phyloP scores from a whole-genome alignment of 1,140 invertebrate genomes.

The Drosophila rufa region DNA sequence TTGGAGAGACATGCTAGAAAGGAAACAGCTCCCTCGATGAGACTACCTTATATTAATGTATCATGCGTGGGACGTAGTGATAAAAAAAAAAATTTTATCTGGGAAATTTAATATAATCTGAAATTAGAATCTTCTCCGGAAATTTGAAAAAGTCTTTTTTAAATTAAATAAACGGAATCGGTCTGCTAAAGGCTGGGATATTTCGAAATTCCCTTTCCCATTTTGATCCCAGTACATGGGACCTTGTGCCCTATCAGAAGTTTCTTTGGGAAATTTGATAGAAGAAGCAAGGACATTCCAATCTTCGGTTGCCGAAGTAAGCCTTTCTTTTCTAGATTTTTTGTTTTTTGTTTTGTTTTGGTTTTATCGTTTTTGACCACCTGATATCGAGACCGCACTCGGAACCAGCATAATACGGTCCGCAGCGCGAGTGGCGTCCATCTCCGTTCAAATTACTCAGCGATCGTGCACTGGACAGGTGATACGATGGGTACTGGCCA shows the following conservation, averaged over 20 bases:
- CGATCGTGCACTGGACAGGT: slow-evolving; percentile 61
- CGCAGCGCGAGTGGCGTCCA: slow-evolving; percentile 43
- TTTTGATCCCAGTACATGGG: no score
- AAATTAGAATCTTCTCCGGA: no score
- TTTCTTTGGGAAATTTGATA: no score
- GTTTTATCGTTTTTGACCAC: slow-evolving; percentile 54
- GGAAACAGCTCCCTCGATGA: no score
- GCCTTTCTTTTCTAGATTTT: slow-evolving; percentile 7
- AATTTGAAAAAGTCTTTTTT: not conserved
- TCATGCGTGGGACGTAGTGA: no score
- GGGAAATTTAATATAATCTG: no score
- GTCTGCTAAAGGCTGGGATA: not conserved
- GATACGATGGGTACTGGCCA: slow-evolving; percentile 24
- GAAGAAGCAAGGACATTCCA: slow-evolving; percentile 14
- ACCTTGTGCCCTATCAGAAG: no score
- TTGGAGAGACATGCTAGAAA: no score
- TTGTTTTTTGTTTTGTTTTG: slow-evolving; percentile 11
- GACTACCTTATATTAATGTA: no score
- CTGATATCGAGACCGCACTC: slow-evolving; percentile 80
- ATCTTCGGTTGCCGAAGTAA: slow-evolving; percentile 24
- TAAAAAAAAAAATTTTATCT: no score
- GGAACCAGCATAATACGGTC: slow-evolving; percentile 76
- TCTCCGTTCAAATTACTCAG: slow-evolving; percentile 65
- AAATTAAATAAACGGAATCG: not conserved
- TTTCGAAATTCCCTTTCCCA: not conserved